Evolutionary conservation across 2,113 vertebrate genomes (phyloP).

Genomic region (Orcinus orca): DNA sequence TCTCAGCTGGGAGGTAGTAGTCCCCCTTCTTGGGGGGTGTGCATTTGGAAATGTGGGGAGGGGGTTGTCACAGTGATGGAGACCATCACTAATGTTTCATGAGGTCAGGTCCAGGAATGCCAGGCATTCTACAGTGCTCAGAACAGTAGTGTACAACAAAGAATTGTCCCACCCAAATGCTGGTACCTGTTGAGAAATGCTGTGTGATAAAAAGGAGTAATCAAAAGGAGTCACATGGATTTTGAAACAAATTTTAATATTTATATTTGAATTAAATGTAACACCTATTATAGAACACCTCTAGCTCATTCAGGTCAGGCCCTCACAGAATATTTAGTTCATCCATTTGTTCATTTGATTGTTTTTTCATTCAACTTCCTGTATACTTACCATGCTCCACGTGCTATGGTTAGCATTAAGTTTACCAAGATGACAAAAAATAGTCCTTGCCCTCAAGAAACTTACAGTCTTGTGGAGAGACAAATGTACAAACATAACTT

Average conservation of each 20-base stretch:
- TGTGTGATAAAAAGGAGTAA: background rate
- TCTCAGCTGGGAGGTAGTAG: background rate
- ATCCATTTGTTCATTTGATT: background rate
- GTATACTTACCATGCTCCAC: background rate
- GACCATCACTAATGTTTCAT: background rate
- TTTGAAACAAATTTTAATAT: constrained; percentile 36
- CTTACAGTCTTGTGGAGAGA: background rate
- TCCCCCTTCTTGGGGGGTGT: background rate
- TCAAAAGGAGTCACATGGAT: background rate
- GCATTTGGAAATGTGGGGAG: background rate
- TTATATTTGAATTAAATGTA: constrained; percentile 37
- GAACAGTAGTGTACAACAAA: background rate
- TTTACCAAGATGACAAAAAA: background rate
- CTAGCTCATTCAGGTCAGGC: background rate
- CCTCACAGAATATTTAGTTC: background rate
- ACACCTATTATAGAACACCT: background rate
- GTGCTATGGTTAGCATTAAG: background rate
- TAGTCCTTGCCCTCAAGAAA: background rate
- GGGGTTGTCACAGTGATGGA: background rate
- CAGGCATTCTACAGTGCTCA: background rate
- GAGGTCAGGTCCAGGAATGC: background rate
- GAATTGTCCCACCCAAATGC: background rate
- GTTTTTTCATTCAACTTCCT: background rate
- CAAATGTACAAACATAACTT: background rate
- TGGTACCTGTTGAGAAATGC: background rate